Base-by-base conservation (phyloP, 2,797 vertebrate species). In the Melanotaenia boesemani region DNA sequence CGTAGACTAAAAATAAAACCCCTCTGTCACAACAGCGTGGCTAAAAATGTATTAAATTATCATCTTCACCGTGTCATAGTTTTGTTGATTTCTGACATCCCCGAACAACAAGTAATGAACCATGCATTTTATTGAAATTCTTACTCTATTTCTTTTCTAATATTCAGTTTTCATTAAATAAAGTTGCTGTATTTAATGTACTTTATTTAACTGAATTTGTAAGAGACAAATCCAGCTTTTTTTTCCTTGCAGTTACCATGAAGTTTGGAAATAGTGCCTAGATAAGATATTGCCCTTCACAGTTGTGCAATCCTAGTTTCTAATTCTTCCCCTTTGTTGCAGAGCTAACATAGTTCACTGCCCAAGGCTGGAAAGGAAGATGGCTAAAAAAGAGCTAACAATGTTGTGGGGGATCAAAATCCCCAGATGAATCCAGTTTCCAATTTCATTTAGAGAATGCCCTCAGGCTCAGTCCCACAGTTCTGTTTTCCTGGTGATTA, bases 401-500 rank as follows among this genome's bases (percentile, higher is more conserved):
- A 71, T 84, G 77, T 72, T 67, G 68, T 36, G 48, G 64, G 70
- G 79, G 75, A 86, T 88, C 54, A 76, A 70, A 76, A 85, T 80
- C 76, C 64, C 46, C 11, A 48, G 59, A 74, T 79, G 66, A 81
- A 81, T 86, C 72, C 4, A 20, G 82, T 84, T 83, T 87, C 75
- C 74, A 61, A 24, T 89, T 86, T 86, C 69, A 83, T 84, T 81
- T 76, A 70, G 66, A 68, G 71, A 74, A 52, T 12, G 66, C 69
- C 77, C 74, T 3, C 0, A 34, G 79, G 79, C 77, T 74, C 4
- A 0, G 36, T 78, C 71, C 65, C 81, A 79, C 74, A 79, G 55
- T 82, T 81, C 72, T 87, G 79, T 65, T 66, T 85, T 76, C 80
- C 62, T 73, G 26, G 56, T 77, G 80, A 84, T 86, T 88, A 85